phyloP scores from a whole-genome alignment of 2,888 invertebrate species.

The Dolichomitus sp. region DNA sequence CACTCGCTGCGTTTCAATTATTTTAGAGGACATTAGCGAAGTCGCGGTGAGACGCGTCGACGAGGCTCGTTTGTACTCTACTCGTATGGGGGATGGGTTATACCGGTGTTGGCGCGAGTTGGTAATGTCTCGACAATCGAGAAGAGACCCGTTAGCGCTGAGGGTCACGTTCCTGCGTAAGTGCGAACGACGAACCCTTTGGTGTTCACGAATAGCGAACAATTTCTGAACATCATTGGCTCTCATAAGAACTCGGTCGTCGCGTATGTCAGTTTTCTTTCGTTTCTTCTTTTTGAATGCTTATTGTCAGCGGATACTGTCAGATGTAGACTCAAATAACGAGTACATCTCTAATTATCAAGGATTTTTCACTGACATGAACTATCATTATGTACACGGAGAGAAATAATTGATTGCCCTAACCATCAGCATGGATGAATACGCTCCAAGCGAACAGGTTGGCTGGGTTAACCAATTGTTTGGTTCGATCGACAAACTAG shows the following conservation, averaged over 20 bases:
- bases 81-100: slow-evolving; percentile 16
- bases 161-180: slow-evolving; percentile 59
- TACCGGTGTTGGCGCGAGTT: slow-evolving; percentile 48
- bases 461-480: no score
- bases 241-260: not conserved
- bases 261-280: not conserved
- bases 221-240: not conserved
- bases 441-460: no score
- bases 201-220: slow-evolving; percentile 25
- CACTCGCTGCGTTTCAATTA: slow-evolving; percentile 76
- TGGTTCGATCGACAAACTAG: no score
- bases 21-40: slow-evolving; percentile 73
- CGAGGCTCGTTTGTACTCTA: slow-evolving; percentile 55
- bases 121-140: slow-evolving; percentile 65
- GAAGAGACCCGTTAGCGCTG: slow-evolving; percentile 61
- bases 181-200: slow-evolving; percentile 56
- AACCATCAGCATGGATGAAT: no score
- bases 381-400: no score
- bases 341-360: no score
- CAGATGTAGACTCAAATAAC: not conserved
- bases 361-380: no score
- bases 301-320: not conserved
- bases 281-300: not conserved
- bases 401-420: no score
- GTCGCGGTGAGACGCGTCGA: slow-evolving; percentile 63